Evolutionary conservation across 1,140 invertebrate species (phyloP).

Genomic region (Drosophila baimaii): DNA sequence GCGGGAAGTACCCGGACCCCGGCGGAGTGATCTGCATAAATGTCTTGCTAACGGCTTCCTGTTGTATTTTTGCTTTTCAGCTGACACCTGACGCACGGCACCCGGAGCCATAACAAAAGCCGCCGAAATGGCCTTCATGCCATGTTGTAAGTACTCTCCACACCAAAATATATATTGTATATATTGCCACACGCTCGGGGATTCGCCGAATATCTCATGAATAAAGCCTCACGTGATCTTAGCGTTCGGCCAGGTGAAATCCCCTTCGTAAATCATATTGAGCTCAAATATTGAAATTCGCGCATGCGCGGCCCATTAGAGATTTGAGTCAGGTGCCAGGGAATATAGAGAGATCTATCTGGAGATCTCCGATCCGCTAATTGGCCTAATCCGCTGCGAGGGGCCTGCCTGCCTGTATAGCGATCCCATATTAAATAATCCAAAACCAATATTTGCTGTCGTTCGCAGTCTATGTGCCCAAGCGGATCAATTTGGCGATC

Average conservation of each 20-base stretch:
- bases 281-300: constrained; percentile 56
- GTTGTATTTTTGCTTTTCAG: constrained; percentile 60
- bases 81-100: constrained; percentile 39
- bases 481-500: constrained; percentile 86
- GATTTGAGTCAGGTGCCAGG: constrained; percentile 10
- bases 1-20: constrained; percentile 17
- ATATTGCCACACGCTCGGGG: constrained; percentile 34
- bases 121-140: constrained; percentile 75
- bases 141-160: constrained; percentile 69
- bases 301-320: constrained; percentile 60
- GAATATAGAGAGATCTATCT: constrained; percentile 22
- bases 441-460: constrained; percentile 55
- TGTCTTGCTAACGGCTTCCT: constrained; percentile 49
- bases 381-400: constrained; percentile 49
- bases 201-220: constrained; percentile 29
- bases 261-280: constrained; percentile 38
- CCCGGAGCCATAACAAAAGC: constrained; percentile 45
- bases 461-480: constrained; percentile 73
- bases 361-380: constrained; percentile 27
- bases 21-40: constrained; percentile 27
- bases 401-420: constrained; percentile 28
- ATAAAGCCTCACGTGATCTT: constrained; percentile 62
- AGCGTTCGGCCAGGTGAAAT: constrained; percentile 33
- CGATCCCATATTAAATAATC: constrained; percentile 22
- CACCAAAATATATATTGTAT: constrained; percentile 16